Evolutionary conservation across 2,888 invertebrate species (phyloP).

Genomic region (Apodemia duryi): DNA sequence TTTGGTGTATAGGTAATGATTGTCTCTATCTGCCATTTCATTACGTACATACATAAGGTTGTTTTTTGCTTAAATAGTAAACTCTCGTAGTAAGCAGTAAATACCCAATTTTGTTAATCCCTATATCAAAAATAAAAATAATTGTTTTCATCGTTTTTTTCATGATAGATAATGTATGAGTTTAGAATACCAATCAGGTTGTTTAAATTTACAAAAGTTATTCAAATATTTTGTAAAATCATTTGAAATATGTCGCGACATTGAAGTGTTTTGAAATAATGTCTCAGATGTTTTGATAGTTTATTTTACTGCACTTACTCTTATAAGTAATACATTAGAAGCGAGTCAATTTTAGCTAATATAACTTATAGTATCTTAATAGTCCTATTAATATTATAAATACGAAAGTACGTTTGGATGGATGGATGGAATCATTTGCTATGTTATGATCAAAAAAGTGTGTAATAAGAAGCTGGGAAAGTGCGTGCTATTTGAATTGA

Average conservation of each 20-base stretch:
- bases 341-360: neutral
- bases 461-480: too few relatives aligned
- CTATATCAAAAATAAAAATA: too few relatives aligned
- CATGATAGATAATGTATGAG: conserved; percentile 27
- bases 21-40: neutral
- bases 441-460: too few relatives aligned
- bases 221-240: conserved; percentile 8
- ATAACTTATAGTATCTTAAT: neutral
- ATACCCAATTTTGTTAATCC: too few relatives aligned
- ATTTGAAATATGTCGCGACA: conserved; percentile 1
- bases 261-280: conserved; percentile 4
- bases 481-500: too few relatives aligned
- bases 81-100: neutral
- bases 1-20: too few relatives aligned
- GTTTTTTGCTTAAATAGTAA: conserved; percentile 28
- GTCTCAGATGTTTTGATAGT: conserved; percentile 1
- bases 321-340: neutral
- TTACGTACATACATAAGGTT: conserved; percentile 24
- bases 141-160: conserved; percentile 25
- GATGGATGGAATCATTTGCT: too few relatives aligned
- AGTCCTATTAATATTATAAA: too few relatives aligned
- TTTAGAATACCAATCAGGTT: conserved; percentile 26
- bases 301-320: neutral
- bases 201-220: conserved; percentile 19
- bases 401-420: too few relatives aligned